Base-by-base conservation (phyloP, 2,113 vertebrate genomes). In the Grantiella picta region DNA sequence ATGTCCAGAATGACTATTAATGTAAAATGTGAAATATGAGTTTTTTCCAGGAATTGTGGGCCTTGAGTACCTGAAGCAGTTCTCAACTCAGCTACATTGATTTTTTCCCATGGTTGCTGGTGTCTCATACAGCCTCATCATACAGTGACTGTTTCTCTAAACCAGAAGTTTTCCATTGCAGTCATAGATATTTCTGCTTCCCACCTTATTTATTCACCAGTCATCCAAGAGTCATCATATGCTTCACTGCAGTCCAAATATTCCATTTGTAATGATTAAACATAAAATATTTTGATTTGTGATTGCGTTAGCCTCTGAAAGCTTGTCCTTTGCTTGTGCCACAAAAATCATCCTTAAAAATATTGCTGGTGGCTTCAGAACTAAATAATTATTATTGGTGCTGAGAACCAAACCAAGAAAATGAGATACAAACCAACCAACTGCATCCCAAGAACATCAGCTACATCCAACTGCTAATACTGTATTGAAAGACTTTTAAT, bases 401-500 rank as follows among this genome's bases (percentile, higher is more conserved):
- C 59, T 77, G 72, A 89, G 76, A 89, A 80, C 11, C 47, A 86
- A 79, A 61, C 19, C 16, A 45, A 60, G 73, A 72, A 83, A 70
- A 56, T 66, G 17, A 49, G 13, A 35, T 44, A 16, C 0, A 4
- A n/a, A 44, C 38, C 63, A 73, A 36, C 22, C 27, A 68, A 9
- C 40, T 75, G 29, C 38, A 79, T 33, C 31, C 59, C 76, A 40
- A 63, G 28, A 66, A 40, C 15, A 25, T 63, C 29, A 59, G 36
- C 45, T 77, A 14, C 38, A 82, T 82, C 77, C 83, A 40, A 3
- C 72, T 94, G 35, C 59, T 89, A 49, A 42, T 44, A 11, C 8
- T 3, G 4, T 33, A 71, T 56, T 80, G 69, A 78, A 90, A 78
- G 61, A 61, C 66, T 96, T 95, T 92, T 95, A 92, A 86, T 97